Evolutionary conservation across 1,140 invertebrate genomes (phyloP), one percentile per base, ranked within the genome.

Genomic region (Medauroidea extradentata): DNA sequence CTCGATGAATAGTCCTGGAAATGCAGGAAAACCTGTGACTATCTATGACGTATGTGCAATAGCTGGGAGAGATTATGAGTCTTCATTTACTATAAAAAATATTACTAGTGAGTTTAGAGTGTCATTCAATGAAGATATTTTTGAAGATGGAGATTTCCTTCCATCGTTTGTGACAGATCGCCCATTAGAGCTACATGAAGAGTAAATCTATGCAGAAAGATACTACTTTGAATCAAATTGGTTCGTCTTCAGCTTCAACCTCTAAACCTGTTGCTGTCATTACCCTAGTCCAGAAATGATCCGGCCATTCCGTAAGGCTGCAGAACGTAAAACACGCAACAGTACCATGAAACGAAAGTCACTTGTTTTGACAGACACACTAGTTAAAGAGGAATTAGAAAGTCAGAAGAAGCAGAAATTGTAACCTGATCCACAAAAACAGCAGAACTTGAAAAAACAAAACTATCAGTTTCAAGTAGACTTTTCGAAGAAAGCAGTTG

Each of bases 131-230:
- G 16, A 56, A 27, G 43, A 73, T 25, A 64, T 74, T 24, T 74
- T 75, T 60, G 11, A 53, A 25, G 67, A 73, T 18, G 44, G 63
- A 34, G 73, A 76, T n/a, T 75, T 73, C 69, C 14, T 64, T 16
- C 65, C 69, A 25, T 53, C 65, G 24, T 53, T 51, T 49, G 68
- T 72, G n/a, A 74, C 73, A 5, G 71, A 76, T 60, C 55, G 69
- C 29, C 64, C 11, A 21, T 18, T 13, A 18, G 1, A 11, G 11
- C 23, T 2, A 21, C 11, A 14, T 13, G 9, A 48, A 9, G 23
- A 48, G 18, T 1, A n/a, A n/a, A n/a, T n/a, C n/a, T n/a, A n/a
- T n/a, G n/a, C n/a, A n/a, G n/a, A n/a, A n/a, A n/a, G n/a, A n/a
- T n/a, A n/a, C n/a, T n/a, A n/a, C n/a, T n/a, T n/a, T n/a, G n/a